Evolutionary conservation across 2,113 vertebrate genomes (phyloP), one percentile per base, ranked within the genome.

Genomic region (Hylia prasina): DNA sequence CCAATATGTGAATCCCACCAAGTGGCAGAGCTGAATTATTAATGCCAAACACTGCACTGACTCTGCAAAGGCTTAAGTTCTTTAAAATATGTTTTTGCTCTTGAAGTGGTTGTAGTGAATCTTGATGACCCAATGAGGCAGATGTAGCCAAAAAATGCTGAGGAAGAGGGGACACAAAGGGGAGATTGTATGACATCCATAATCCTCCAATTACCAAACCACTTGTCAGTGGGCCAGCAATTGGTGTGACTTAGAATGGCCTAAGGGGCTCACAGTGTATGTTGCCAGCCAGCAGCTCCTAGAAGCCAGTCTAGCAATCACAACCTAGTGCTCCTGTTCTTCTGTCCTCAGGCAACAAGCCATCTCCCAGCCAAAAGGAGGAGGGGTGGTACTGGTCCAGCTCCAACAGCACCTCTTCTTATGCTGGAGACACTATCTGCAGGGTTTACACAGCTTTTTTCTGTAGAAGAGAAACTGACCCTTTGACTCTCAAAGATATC

Each of bases 401-500:
- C 71, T 82, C 42, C 1, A 0, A 27, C 25, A 84, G 44, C 15
- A 31, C 40, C 66, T 84, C 51, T 68, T 24, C 40, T 82, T 58
- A 54, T 0, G 2, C 1, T 79, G 56, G 40, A 91, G 60, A 71
- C 37, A 30, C 27, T 73, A 50, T 85, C 63, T 75, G 53, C 5
- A 42, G n/a, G 30, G 47, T 71, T 95, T 87, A 89, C 24, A 54
- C 16, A 89, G 58, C 60, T 85, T 91, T 87, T 37, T 48, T 93
- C 42, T 77, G 85, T 31, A 87, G 77, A 91, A 83, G 28, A 92
- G 71, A 86, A 86, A 88, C 17, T 78, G 78, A 87, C 82, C 76
- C 65, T 90, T 82, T 95, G 89, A 82, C 77, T 95, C 65, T 24
- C 78, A 47, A 71, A 77, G 83, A 89, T 89, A 86, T 66, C 33